Percentiles rank a stretch among this genome's conserved stretches.
Evolutionary conservation across 1,140 invertebrate genomes (phyloP).

Genomic region (Plectrocnemia conspersa): DNA sequence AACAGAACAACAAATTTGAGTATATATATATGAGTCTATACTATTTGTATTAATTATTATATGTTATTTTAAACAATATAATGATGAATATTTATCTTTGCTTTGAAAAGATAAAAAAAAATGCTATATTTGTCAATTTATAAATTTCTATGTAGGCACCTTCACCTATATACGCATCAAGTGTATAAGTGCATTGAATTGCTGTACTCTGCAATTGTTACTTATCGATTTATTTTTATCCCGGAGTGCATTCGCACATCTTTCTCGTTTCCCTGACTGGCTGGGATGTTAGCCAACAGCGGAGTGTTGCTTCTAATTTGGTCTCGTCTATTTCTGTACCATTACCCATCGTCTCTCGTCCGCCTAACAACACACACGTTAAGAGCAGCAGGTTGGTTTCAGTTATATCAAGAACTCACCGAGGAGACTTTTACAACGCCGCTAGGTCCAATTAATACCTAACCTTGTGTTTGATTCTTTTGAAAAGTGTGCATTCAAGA

Average conservation of each 20-base stretch:
- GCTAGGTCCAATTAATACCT: constrained; percentile 8
- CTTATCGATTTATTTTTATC: neutral
- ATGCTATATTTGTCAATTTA: too few relatives aligned
- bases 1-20: too few relatives aligned
- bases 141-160: too few relatives aligned
- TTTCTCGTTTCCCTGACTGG: constrained; percentile 14
- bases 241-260: constrained; percentile 13
- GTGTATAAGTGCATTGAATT: too few relatives aligned
- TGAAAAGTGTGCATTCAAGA: too few relatives aligned
- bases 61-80: too few relatives aligned
- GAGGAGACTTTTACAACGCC: constrained; percentile 10
- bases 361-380: constrained; percentile 17
- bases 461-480: constrained; percentile 7
- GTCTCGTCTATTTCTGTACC: constrained; percentile 14
- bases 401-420: constrained; percentile 17
- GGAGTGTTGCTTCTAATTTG: constrained; percentile 19
- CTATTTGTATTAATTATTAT: too few relatives aligned
- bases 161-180: too few relatives aligned
- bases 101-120: too few relatives aligned
- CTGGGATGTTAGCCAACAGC: constrained; percentile 11
- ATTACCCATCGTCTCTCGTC: constrained; percentile 18
- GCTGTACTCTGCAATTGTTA: too few relatives aligned
- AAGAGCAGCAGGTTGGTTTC: constrained; percentile 9
- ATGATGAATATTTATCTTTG: too few relatives aligned
- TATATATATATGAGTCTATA: too few relatives aligned